Base-by-base conservation (phyloP, 2,113 vertebrate genomes). In the Climacteris rufus region DNA sequence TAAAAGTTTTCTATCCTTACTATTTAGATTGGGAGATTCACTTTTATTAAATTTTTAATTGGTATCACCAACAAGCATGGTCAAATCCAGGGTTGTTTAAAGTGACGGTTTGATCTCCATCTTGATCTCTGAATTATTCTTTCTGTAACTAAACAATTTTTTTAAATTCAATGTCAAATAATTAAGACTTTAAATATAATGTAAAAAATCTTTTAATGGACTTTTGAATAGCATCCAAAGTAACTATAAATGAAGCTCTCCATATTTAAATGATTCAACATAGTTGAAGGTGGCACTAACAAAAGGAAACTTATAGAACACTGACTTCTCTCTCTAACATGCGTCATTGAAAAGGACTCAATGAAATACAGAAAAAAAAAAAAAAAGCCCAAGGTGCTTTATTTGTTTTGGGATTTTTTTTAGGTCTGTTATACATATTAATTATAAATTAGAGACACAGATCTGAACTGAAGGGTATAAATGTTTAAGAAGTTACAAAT, bases 401-500 rank as follows among this genome's bases (percentile, higher is more conserved):
- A 87, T 80, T 95, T 87, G 39, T 66, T 87, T 68, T 15, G 27
- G 6, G 2, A 0, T 0, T 33, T 77, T 65, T 87, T 60, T 79
- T 44, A 66, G 15, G 47, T 63, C 10, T 82, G 40, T 93, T 92
- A 56, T 72, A 70, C 2, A 25, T 90, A 94, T 96, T 91, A 96
- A 96, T 94, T 94, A 91, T 96, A 76, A 94, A 92, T 94, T 94
- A 93, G 49, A 96, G 40, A 77, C 64, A 95, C 17, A 84, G 47
- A 96, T 83, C 69, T 89, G 50, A 97, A 95, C 39, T 74, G 40
- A 74, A 90, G 28, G 4, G 13, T 61, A 94, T 95, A 84, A 97
- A 96, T 95, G 50, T 92, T 97, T 95, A 76, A 97, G 90, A 92
- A 83, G 66, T 72, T 70, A 78, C 70, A 94, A 94, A 96, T 92